Conservation (phyloP, 1,140 invertebrate genomes). For the Heterodera carotae region DNA sequence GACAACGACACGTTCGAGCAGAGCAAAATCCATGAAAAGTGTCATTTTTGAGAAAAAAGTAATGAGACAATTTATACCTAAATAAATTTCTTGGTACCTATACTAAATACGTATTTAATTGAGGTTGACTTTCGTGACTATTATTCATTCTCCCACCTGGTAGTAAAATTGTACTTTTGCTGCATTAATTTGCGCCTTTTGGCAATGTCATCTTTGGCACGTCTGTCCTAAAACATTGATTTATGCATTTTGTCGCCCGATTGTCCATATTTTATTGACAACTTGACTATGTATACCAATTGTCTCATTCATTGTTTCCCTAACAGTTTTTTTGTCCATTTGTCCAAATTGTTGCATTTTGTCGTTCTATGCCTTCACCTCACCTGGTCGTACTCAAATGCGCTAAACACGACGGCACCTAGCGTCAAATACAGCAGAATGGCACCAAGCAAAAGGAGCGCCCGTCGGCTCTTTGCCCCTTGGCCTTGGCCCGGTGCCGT, state of each 20-base stretch:
- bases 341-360: too few species aligned
- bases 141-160: too few species aligned
- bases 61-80: background rate
- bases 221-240: background rate
- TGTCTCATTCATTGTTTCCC: slow-evolving; percentile 68
- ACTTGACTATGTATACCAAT: background rate
- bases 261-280: background rate
- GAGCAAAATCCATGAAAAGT: slow-evolving; percentile 79
- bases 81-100: slow-evolving; percentile 2
- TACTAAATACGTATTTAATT: background rate
- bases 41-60: slow-evolving; percentile 20
- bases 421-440: slow-evolving; percentile 97
- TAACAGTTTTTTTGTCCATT: slow-evolving; percentile 65
- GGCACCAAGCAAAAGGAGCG: slow-evolving; percentile 38
- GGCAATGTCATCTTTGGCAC: slow-evolving; percentile 69
- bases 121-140: too few species aligned
- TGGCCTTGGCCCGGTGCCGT: slow-evolving; percentile 1
- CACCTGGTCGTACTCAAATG: slow-evolving; percentile 80
- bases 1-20: slow-evolving; percentile 88
- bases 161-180: slow-evolving; percentile 85
- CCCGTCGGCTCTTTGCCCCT: slow-evolving; percentile 15
- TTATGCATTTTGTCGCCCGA: too few species aligned
- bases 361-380: slow-evolving; percentile 69
- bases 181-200: slow-evolving; percentile 76
- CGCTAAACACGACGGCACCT: slow-evolving; percentile 96